phyloP scores from a whole-genome alignment of 1,140 invertebrate species.

The Drosophila subobscura region DNA sequence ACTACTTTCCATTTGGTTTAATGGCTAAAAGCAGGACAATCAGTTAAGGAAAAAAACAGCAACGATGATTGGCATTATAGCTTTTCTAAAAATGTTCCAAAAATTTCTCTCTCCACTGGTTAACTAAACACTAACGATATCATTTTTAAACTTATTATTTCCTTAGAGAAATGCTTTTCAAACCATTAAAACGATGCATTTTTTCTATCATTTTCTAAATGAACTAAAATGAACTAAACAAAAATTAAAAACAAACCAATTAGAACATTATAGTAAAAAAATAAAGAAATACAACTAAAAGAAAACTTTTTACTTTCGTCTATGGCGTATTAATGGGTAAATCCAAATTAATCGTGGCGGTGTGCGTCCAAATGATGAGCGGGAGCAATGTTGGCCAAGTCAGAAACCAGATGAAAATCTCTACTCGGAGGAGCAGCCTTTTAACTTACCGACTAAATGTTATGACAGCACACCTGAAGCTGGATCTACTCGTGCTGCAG shows the following conservation, averaged over 20 bases:
- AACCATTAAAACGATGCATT: constrained; percentile 38
- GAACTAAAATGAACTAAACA: constrained; percentile 30
- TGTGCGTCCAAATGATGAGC: too few species aligned
- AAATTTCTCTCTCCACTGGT: constrained; percentile 31
- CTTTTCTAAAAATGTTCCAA: constrained; percentile 14
- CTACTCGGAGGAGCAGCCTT: too few species aligned
- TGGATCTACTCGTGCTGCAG: too few species aligned
- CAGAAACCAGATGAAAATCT: too few species aligned
- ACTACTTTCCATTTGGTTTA: constrained; percentile 19
- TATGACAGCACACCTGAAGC: too few species aligned
- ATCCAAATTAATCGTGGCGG: too few species aligned
- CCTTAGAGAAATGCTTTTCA: constrained; percentile 19
- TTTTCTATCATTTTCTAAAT: constrained; percentile 60
- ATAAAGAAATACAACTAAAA: constrained; percentile 26
- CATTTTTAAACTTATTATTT: constrained; percentile 1
- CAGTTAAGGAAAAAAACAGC: constrained; percentile 56
- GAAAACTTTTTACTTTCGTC: too few species aligned
- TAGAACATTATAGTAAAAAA: constrained; percentile 66
- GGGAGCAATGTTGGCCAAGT: too few species aligned
- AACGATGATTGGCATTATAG: constrained; percentile 46
- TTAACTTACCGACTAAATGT: too few species aligned
- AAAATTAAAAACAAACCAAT: constrained; percentile 28
- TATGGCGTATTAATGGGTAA: too few species aligned
- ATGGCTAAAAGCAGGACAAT: constrained; percentile 79
- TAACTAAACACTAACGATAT: constrained; percentile 27